Conservation (phyloP, 2,113 vertebrate genomes). For the Anoplopoma fimbria region DNA sequence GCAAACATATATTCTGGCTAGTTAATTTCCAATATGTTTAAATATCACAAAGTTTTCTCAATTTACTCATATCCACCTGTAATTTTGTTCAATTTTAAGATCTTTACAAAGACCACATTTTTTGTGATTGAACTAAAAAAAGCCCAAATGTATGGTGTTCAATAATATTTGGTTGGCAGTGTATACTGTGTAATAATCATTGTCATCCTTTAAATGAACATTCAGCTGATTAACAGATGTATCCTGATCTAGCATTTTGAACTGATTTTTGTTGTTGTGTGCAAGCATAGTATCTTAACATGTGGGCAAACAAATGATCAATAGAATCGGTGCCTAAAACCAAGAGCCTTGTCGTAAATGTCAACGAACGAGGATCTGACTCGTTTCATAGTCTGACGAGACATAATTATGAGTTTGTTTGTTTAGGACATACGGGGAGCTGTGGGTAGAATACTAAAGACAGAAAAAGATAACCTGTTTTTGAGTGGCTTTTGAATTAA, state of each 20-base stretch:
- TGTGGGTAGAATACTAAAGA: slow-evolving; percentile 26
- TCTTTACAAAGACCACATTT: neutral
- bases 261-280: slow-evolving; percentile 30
- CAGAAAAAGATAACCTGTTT: slow-evolving; percentile 21
- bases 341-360: slow-evolving; percentile 64
- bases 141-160: slow-evolving; percentile 32
- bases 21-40: neutral
- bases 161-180: slow-evolving; percentile 41
- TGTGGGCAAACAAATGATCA: slow-evolving; percentile 42
- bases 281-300: slow-evolving; percentile 32
- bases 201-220: slow-evolving; percentile 27
- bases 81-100: neutral
- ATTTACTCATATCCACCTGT: neutral
- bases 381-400: slow-evolving; percentile 44
- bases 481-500: slow-evolving; percentile 52
- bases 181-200: slow-evolving; percentile 2
- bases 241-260: slow-evolving; percentile 34
- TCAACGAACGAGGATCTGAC: slow-evolving; percentile 24
- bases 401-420: slow-evolving; percentile 43
- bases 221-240: slow-evolving; percentile 26
- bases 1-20: neutral
- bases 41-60: neutral
- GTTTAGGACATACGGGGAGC: slow-evolving; percentile 15
- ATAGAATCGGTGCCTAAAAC: slow-evolving; percentile 71
- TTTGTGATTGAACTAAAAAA: slow-evolving; percentile 12